Conservation (phyloP, 2,888 invertebrate species). For the Luperina nickerlii region DNA sequence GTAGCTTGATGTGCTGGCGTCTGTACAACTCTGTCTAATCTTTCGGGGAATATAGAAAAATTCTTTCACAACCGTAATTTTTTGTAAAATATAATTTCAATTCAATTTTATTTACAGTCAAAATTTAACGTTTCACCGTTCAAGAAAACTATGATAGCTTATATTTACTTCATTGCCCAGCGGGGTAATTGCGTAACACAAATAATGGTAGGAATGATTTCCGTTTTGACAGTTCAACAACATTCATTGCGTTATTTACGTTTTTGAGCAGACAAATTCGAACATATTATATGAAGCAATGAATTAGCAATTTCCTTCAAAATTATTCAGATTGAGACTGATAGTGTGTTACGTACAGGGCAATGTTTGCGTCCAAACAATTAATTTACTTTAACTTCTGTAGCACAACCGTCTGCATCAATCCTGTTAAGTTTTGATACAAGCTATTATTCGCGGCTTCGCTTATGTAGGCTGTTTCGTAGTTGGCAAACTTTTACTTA, state of each 20-base stretch:
- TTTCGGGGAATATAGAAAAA: too few species aligned
- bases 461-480: constrained; percentile 7
- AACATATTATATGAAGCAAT: too few species aligned
- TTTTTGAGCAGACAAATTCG: too few species aligned
- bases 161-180: constrained; percentile 4
- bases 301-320: too few species aligned
- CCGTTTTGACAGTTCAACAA: too few species aligned
- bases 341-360: constrained; percentile 1
- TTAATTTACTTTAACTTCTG: constrained; percentile 59
- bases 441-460: constrained; percentile 19
- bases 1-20: too few species aligned
- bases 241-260: too few species aligned
- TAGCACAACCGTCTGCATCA: constrained; percentile 42
- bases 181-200: too few species aligned
- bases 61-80: background rate
- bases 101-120: background rate
- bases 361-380: constrained; percentile 55
- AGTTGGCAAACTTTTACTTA: background rate
- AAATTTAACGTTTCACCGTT: background rate
- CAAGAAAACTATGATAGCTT: constrained; percentile 16
- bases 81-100: background rate
- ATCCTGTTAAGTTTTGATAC: constrained; percentile 33
- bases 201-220: too few species aligned
- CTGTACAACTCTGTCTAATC: too few species aligned
- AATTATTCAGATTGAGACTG: too few species aligned